Conservation (phyloP, 1,140 invertebrate genomes). For the Temnothorax longispinosus region DNA sequence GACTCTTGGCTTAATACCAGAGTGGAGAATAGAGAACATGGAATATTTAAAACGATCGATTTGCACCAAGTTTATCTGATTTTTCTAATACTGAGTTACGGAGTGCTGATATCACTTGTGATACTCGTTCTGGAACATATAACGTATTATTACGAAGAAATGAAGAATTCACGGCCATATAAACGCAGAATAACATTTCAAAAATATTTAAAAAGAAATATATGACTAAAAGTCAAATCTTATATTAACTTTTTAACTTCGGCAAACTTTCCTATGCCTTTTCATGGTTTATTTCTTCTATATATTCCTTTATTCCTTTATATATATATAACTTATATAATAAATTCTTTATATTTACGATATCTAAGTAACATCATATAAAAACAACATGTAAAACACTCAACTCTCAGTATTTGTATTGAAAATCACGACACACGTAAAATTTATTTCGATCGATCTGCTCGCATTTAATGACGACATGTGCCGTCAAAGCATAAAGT, state of each 20-base stretch:
- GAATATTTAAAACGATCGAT: constrained; percentile 62
- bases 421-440: background rate
- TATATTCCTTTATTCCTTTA: background rate
- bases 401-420: background rate
- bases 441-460: background rate
- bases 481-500: background rate
- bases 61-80: constrained; percentile 69
- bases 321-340: background rate
- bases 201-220: background rate
- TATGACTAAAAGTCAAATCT: background rate
- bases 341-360: background rate
- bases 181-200: background rate
- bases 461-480: background rate
- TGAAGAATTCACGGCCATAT: background rate
- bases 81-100: constrained; percentile 53
- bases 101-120: constrained; percentile 47
- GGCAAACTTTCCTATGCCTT: constrained; percentile 29
- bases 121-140: constrained; percentile 64
- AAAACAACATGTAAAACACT: background rate
- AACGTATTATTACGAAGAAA: constrained; percentile 24
- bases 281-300: constrained; percentile 23
- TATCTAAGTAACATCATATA: background rate
- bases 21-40: background rate
- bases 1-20: constrained; percentile 64
- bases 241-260: constrained; percentile 28